Evolutionary conservation across 2,888 invertebrate species (phyloP).

Genomic region (Julus scandinavius): DNA sequence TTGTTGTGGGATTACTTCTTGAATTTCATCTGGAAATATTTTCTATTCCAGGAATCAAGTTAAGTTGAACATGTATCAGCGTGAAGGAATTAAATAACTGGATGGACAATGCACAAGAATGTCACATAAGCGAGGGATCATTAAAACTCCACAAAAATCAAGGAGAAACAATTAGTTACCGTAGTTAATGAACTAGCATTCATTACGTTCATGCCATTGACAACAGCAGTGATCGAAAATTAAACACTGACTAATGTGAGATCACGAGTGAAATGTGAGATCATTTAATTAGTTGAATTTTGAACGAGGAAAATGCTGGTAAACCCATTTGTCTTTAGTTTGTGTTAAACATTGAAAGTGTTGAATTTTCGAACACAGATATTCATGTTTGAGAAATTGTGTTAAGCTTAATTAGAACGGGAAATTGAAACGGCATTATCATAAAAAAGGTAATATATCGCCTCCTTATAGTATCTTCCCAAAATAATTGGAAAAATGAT

Average conservation of each 20-base stretch:
- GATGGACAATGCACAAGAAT: not conserved
- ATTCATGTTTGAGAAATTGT: not conserved
- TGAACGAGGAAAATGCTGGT: too few relatives aligned
- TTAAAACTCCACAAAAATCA: not conserved
- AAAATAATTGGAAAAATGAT: not conserved
- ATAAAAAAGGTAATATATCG: not conserved
- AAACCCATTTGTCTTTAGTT: too few relatives aligned
- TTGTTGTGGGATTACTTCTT: not conserved
- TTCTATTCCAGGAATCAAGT: too few relatives aligned
- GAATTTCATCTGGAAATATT: too few relatives aligned
- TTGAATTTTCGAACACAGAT: not conserved
- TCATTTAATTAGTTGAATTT: too few relatives aligned
- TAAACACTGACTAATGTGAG: not conserved
- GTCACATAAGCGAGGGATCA: not conserved
- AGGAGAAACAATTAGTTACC: not conserved
- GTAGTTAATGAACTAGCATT: not conserved
- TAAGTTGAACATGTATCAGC: not conserved
- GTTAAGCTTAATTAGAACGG: not conserved
- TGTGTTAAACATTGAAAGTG: not conserved
- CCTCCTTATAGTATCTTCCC: not conserved
- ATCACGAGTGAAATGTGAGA: too few relatives aligned
- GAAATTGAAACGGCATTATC: not conserved
- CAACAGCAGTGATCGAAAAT: not conserved
- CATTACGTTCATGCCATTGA: not conserved
- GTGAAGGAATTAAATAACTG: not conserved